phyloP scores from a whole-genome alignment of 2,113 vertebrate species.

The Apistogramma diplotaenia region DNA sequence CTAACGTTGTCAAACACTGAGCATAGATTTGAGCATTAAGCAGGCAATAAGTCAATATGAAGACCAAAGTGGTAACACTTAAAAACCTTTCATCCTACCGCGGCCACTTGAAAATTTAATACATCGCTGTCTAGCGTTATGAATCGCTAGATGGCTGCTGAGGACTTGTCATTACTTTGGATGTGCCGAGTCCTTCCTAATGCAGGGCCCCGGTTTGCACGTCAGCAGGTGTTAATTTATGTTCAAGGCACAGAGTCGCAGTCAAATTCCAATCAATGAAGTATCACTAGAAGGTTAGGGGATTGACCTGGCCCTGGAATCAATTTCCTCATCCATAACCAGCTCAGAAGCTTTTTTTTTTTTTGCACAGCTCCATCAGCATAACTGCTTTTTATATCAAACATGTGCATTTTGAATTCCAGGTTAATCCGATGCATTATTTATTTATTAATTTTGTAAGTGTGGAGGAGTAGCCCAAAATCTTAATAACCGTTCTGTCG shows the following conservation, averaged over 20 bases:
- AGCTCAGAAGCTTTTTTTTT: background rate
- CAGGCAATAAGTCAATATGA: constrained; percentile 51
- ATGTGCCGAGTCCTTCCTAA: constrained; percentile 44
- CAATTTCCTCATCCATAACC: constrained; percentile 42
- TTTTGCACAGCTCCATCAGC: background rate
- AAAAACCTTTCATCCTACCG: constrained; percentile 42
- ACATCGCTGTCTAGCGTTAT: constrained; percentile 49
- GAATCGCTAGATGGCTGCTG: constrained; percentile 50
- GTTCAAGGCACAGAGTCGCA: constrained; percentile 46
- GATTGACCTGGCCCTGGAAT: constrained; percentile 49
- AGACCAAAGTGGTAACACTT: constrained; percentile 55
- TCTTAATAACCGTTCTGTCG: background rate
- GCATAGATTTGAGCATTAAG: constrained; percentile 31
- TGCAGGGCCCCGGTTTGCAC: constrained; percentile 52
- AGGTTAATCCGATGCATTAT: background rate
- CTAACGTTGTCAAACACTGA: constrained; percentile 31
- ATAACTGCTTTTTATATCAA: background rate
- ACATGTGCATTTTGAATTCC: background rate
- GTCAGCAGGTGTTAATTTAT: constrained; percentile 74
- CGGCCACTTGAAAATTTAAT: constrained; percentile 62
- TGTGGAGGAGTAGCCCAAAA: background rate
- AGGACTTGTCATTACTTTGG: constrained; percentile 58
- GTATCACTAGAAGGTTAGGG: constrained; percentile 24
- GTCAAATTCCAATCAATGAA: constrained; percentile 72
- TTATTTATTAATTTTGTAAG: background rate